Percentiles rank a stretch among this genome's conserved stretches.
phyloP scores from a whole-genome alignment of 2,113 vertebrate species.

The Chelonoidis abingdonii region DNA sequence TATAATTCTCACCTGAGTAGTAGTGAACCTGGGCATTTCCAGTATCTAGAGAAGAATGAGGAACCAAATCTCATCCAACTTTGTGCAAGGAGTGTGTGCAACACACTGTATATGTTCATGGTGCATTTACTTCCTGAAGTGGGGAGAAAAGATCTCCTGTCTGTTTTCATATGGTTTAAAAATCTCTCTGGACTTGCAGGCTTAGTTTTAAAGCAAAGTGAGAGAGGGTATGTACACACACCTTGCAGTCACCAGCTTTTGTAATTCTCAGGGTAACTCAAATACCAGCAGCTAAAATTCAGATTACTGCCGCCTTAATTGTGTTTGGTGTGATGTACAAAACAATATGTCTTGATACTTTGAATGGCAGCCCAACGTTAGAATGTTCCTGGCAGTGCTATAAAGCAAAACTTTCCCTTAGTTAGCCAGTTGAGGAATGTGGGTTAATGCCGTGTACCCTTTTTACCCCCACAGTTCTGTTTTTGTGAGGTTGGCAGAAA shows the following conservation, averaged over 20 bases:
- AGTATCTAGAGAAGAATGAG: not conserved
- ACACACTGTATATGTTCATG: slow-evolving; percentile 42
- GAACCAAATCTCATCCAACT: slow-evolving; percentile 29
- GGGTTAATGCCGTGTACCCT: slow-evolving; percentile 77
- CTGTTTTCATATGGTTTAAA: not conserved
- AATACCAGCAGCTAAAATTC: not conserved
- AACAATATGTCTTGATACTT: slow-evolving; percentile 57
- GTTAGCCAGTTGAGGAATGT: slow-evolving; percentile 79
- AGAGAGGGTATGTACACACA: not conserved
- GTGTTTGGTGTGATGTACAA: not conserved
- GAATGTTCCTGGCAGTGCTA: slow-evolving; percentile 60
- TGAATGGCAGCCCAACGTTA: slow-evolving; percentile 53
- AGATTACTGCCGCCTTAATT: slow-evolving; percentile 33
- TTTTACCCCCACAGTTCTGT: slow-evolving; percentile 80
- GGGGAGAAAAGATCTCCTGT: not conserved
- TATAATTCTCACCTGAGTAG: not conserved
- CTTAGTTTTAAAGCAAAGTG: not conserved
- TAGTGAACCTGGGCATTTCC: not conserved
- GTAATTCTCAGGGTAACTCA: not conserved
- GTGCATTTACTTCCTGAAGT: not conserved
- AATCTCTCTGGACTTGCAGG: not conserved
- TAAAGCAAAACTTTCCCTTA: slow-evolving; percentile 65
- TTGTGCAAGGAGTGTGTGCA: slow-evolving; percentile 10
- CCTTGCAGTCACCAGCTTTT: not conserved
- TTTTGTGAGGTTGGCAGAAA: slow-evolving; percentile 86